phyloP scores from a whole-genome alignment of 2,888 invertebrate genomes.

The Euproctis similis region DNA sequence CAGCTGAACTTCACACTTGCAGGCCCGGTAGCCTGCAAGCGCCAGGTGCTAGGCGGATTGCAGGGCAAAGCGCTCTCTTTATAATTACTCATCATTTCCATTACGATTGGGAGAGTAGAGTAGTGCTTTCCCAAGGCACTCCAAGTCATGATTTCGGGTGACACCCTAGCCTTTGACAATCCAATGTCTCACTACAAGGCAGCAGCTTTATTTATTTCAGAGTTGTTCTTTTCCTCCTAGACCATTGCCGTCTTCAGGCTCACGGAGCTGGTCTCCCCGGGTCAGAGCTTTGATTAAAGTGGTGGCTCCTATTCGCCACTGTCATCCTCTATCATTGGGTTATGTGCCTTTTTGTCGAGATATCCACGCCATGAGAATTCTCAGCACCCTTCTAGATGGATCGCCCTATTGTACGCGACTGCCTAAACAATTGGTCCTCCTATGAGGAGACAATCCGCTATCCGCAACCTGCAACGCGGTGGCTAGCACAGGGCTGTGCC shows the following conservation, averaged over 20 bases:
- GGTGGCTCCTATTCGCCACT: slow-evolving; percentile 6
- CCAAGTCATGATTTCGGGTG: too few species aligned
- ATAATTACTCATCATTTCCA: too few species aligned
- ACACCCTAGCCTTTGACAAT: too few species aligned
- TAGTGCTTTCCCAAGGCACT: too few species aligned
- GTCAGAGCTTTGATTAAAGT: slow-evolving; percentile 5
- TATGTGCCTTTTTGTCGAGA: not conserved
- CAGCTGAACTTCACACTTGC: too few species aligned
- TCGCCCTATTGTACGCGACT: slow-evolving; percentile 6
- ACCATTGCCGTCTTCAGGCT: not conserved
- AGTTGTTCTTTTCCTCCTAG: slow-evolving; percentile 1
- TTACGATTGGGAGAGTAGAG: too few species aligned
- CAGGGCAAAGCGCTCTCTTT: too few species aligned
- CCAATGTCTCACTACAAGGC: not conserved
- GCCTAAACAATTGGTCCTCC: slow-evolving; percentile 3
- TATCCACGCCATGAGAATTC: not conserved
- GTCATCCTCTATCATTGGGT: slow-evolving; percentile 3
- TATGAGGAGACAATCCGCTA: slow-evolving; percentile 5
- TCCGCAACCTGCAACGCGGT: slow-evolving; percentile 6
- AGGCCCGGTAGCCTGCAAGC: too few species aligned
- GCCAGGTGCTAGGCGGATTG: too few species aligned
- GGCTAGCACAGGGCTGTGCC: slow-evolving; percentile 4
- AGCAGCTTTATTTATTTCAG: not conserved
- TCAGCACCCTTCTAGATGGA: not conserved
- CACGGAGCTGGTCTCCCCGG: slow-evolving; percentile 2